Evolutionary conservation across 2,888 invertebrate species (phyloP).

Genomic region (Minunthozetes semirufus): DNA sequence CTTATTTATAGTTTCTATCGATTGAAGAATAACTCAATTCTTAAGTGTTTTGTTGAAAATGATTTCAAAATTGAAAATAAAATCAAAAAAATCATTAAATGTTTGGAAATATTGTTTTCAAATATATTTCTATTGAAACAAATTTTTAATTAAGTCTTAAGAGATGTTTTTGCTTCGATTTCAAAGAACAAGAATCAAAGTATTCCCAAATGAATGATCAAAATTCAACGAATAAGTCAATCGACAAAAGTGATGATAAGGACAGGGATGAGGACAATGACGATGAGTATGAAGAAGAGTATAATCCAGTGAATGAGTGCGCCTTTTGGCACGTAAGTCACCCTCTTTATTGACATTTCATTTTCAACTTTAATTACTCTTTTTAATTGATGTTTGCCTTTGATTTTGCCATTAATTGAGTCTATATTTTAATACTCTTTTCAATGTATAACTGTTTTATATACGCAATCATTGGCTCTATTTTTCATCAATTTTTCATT

Average conservation of each 20-base stretch:
- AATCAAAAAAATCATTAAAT: no score
- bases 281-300: conserved; percentile 11
- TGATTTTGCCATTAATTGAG: background rate
- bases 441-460: no score
- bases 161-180: background rate
- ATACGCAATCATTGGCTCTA: no score
- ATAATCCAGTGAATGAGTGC: conserved; percentile 20
- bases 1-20: background rate
- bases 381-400: background rate
- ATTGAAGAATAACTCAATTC: background rate
- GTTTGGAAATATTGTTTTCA: no score
- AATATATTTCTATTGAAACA: background rate
- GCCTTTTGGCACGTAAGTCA: conserved; percentile 36
- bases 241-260: background rate
- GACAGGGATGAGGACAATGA: conserved; percentile 2
- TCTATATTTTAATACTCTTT: background rate
- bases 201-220: background rate
- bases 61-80: no score
- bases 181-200: background rate
- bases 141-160: background rate
- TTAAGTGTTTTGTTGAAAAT: background rate
- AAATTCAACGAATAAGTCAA: background rate
- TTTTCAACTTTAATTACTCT: background rate
- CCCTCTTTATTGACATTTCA: background rate
- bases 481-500: no score